Percentiles rank a stretch among this genome's conserved stretches.
Evolutionary conservation across 1,140 invertebrate species (phyloP).

Genomic region (Drosophila tani): DNA sequence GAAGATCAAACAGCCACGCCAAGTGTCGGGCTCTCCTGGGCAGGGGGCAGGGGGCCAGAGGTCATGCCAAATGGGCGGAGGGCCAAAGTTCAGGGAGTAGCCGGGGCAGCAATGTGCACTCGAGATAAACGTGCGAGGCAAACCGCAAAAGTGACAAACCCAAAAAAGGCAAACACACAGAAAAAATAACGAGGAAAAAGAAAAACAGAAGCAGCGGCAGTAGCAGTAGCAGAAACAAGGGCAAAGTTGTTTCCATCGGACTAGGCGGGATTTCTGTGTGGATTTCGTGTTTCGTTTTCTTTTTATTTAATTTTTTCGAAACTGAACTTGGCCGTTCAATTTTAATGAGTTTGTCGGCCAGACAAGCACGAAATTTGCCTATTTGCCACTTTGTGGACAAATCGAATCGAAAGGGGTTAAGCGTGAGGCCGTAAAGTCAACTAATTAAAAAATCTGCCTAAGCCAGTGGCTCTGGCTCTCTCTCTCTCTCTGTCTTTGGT

Average conservation of each 20-base stretch:
- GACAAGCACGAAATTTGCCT: slow-evolving; percentile 41
- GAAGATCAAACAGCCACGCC: slow-evolving; percentile 71
- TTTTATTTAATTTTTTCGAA: slow-evolving; percentile 12
- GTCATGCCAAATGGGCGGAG: slow-evolving; percentile 13
- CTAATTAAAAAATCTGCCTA: slow-evolving; percentile 58
- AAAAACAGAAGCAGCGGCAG: slow-evolving; percentile 12
- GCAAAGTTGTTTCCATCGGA: slow-evolving; percentile 34
- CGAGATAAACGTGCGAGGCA: slow-evolving; percentile 74
- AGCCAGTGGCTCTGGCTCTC: slow-evolving; percentile 23
- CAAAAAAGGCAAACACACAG: slow-evolving; percentile 60
- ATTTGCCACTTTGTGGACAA: slow-evolving; percentile 46
- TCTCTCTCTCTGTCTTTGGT: slow-evolving; percentile 21
- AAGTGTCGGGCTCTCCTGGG: slow-evolving; percentile 24
- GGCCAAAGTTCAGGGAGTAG: neutral
- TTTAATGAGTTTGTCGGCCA: slow-evolving; percentile 63
- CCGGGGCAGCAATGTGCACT: slow-evolving; percentile 46
- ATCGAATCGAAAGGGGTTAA: slow-evolving; percentile 32
- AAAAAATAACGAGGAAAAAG: slow-evolving; percentile 16
- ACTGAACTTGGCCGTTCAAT: slow-evolving; percentile 27
- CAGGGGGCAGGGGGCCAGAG: slow-evolving; percentile 10
- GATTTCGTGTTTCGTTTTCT: neutral
- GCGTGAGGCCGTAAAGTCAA: slow-evolving; percentile 57
- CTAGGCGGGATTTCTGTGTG: slow-evolving; percentile 36
- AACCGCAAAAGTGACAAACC: slow-evolving; percentile 77
- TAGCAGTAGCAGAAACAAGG: slow-evolving; percentile 11